phyloP scores from a whole-genome alignment of 2,113 vertebrate species.

The Scatophagus argus region DNA sequence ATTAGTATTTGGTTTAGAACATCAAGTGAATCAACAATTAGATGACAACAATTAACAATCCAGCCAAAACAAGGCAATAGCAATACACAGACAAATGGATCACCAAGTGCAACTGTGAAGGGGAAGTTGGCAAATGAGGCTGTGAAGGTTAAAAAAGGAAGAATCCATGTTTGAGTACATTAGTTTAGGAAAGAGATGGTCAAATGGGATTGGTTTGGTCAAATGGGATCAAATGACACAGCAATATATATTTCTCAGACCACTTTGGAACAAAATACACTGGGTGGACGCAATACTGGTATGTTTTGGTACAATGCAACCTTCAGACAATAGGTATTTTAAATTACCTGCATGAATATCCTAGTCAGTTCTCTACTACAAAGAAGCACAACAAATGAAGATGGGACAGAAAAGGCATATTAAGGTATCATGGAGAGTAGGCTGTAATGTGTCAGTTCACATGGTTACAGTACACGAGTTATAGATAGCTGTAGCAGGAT shows the following conservation, averaged over 20 bases:
- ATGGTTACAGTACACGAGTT: conserved; percentile 50
- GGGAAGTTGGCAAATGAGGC: conserved; percentile 87
- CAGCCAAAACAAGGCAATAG: conserved; percentile 75
- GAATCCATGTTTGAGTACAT: conserved; percentile 62
- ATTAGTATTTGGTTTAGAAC: conserved; percentile 29
- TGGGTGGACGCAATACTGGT: conserved; percentile 89
- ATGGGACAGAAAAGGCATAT: conserved; percentile 96
- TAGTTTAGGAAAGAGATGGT: conserved; percentile 66
- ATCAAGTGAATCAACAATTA: conserved; percentile 59
- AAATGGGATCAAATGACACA: conserved; percentile 72
- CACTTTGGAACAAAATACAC: conserved; percentile 85
- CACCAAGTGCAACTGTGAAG: conserved; percentile 86
- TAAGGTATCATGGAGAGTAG: conserved; percentile 83
- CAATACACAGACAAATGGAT: conserved; percentile 92
- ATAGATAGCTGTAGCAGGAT: conserved; percentile 30
- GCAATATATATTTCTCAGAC: conserved; percentile 68
- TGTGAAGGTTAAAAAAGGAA: conserved; percentile 75
- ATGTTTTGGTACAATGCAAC: conserved; percentile 90
- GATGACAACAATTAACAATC: conserved; percentile 64
- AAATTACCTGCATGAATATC: conserved; percentile 96
- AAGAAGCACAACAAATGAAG: conserved; percentile 94
- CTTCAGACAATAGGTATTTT: conserved; percentile 82
- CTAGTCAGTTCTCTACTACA: conserved; percentile 99
- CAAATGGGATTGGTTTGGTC: conserved; percentile 61
- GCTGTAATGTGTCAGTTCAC: conserved; percentile 56